These are phyloP conservation scores for Chaenodraco wilsoni DNA, from an alignment of 2,797 vertebrate species.

Conservation along the genomic window DNA sequence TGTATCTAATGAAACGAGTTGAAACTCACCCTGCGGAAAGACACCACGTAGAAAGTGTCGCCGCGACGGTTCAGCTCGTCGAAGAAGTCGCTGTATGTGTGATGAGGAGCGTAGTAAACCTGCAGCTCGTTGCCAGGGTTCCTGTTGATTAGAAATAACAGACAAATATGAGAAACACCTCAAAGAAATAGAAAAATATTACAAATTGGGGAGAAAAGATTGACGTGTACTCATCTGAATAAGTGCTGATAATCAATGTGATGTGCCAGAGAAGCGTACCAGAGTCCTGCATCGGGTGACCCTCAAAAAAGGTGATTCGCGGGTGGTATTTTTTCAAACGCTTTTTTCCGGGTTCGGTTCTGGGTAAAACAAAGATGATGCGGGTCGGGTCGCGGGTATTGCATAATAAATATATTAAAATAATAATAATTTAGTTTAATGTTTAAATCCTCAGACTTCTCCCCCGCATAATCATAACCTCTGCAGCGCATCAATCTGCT, in stretches of 20 bases:
- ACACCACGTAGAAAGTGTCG: constrained; percentile 97
- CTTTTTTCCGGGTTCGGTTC: too few species aligned
- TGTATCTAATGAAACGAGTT: neutral
- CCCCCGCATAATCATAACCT: too few species aligned
- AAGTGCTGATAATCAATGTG: neutral
- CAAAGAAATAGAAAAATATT: neutral
- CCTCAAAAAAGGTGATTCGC: too few species aligned
- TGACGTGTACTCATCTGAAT: neutral
- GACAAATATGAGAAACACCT: neutral
- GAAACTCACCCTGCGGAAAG: constrained; percentile 92
- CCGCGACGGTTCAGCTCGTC: constrained; percentile 91
- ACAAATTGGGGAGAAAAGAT: neutral
- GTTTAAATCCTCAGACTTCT: too few species aligned
- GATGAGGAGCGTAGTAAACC: constrained; percentile 92
- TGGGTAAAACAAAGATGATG: too few species aligned
- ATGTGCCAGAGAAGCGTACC: neutral
- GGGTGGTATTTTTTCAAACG: too few species aligned
- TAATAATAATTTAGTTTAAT: too few species aligned
- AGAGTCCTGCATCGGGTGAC: too few species aligned
- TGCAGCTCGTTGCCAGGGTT: constrained; percentile 91
- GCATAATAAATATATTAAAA: too few species aligned
- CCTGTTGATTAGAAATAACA: constrained; percentile 64
- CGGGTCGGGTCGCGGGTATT: too few species aligned
- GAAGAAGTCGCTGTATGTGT: constrained; percentile 92
- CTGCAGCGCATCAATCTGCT: too few species aligned